Percentiles rank a stretch among this genome's conserved stretches.
Evolutionary conservation across 1,140 invertebrate genomes (phyloP).

Genomic region (Asobara japonica): DNA sequence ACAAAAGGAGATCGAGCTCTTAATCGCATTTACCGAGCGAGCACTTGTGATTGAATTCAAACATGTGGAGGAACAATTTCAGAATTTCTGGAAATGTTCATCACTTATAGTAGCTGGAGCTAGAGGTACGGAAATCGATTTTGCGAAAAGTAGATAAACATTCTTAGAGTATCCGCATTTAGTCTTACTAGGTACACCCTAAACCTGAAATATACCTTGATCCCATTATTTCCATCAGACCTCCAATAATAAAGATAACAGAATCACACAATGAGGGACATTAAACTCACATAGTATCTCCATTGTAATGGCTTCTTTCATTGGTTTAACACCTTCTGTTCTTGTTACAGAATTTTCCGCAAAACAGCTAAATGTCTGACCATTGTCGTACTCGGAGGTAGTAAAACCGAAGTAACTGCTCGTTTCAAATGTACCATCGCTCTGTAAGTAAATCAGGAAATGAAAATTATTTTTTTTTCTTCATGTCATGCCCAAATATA

Average conservation of each 20-base stretch:
- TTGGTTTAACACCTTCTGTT: conserved; percentile 75
- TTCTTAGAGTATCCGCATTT: neutral
- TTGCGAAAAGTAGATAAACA: no score
- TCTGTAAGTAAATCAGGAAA: conserved; percentile 59
- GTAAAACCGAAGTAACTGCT: conserved; percentile 80
- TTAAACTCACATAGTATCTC: conserved; percentile 85
- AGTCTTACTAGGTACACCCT: neutral
- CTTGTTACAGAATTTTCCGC: conserved; percentile 83
- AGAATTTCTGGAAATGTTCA: no score
- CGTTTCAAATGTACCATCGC: conserved; percentile 82
- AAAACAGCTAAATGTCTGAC: conserved; percentile 79
- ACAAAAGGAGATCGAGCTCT: no score
- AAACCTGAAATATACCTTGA: neutral
- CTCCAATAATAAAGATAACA: neutral
- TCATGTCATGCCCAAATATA: no score
- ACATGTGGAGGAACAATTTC: no score
- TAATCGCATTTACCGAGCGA: no score
- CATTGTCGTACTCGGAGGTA: conserved; percentile 84
- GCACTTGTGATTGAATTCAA: no score
- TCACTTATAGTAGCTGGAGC: no score
- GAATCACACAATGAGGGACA: neutral
- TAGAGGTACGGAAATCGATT: no score
- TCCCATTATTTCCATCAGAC: neutral
- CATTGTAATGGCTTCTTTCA: conserved; percentile 74
- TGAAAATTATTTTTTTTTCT: neutral